Conservation (phyloP, 1,140 invertebrate species). For the Drosophila prosaltans region DNA sequence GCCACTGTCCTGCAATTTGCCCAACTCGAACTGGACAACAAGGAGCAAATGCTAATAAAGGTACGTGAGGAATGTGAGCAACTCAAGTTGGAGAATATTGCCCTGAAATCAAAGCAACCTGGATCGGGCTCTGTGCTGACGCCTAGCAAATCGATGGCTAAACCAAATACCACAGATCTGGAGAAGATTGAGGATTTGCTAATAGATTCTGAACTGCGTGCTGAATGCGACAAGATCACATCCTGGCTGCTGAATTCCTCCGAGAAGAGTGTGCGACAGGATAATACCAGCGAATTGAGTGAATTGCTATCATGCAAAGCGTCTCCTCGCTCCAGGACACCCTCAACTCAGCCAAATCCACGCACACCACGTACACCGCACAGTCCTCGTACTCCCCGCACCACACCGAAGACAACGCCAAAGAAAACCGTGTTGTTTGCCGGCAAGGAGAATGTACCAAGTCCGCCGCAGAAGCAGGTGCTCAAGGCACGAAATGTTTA, state of each 20-base stretch:
- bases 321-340: slow-evolving; percentile 43
- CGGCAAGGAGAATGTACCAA: slow-evolving; percentile 77
- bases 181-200: slow-evolving; percentile 79
- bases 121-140: slow-evolving; percentile 46
- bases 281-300: slow-evolving; percentile 68
- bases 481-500: slow-evolving; percentile 79
- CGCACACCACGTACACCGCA: slow-evolving; percentile 59
- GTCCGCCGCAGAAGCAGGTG: slow-evolving; percentile 80
- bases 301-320: slow-evolving; percentile 68
- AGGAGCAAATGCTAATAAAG: slow-evolving; percentile 74
- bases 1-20: slow-evolving; percentile 80
- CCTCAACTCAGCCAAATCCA: slow-evolving; percentile 45
- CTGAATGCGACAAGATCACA: slow-evolving; percentile 80
- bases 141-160: slow-evolving; percentile 58
- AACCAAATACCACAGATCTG: slow-evolving; percentile 73
- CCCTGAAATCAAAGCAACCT: slow-evolving; percentile 76
- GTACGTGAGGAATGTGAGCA: slow-evolving; percentile 82
- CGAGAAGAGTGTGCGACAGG: slow-evolving; percentile 75
- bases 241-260: slow-evolving; percentile 73
- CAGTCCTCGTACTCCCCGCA: slow-evolving; percentile 69
- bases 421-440: slow-evolving; percentile 78
- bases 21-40: slow-evolving; percentile 78
- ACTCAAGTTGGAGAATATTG: slow-evolving; percentile 80
- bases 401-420: slow-evolving; percentile 68
- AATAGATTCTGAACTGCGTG: slow-evolving; percentile 72